Conservation (phyloP, 2,113 vertebrate species). For the Eurypyga helias region DNA sequence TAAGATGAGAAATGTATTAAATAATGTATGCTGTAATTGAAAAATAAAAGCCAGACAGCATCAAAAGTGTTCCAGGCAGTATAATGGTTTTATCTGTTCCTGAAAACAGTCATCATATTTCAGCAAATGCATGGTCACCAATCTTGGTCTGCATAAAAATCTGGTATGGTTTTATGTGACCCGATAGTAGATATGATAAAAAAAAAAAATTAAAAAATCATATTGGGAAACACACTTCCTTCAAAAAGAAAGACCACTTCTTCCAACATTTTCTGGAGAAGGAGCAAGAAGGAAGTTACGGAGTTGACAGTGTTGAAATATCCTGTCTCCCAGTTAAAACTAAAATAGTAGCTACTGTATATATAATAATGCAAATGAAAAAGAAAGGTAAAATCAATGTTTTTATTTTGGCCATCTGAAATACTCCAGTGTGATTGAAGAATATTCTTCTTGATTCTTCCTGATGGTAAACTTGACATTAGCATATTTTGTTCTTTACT, state of each 20-base stretch:
- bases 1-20: slow-evolving; percentile 36
- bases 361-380: background rate
- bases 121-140: background rate
- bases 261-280: background rate
- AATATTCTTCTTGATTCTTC: background rate
- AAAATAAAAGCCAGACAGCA: slow-evolving; percentile 36
- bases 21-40: slow-evolving; percentile 47
- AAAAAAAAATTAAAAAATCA: background rate
- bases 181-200: background rate
- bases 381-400: background rate
- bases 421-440: background rate
- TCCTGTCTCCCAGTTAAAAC: background rate
- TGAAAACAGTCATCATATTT: slow-evolving; percentile 45
- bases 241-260: background rate
- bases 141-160: background rate
- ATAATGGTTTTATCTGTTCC: slow-evolving; percentile 41
- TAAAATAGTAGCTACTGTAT: background rate
- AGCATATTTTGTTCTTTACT: background rate
- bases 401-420: background rate
- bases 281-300: background rate
- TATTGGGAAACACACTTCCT: background rate
- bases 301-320: background rate
- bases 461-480: background rate
- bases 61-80: slow-evolving; percentile 42
- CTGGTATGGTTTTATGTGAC: background rate